phyloP scores from a whole-genome alignment of 2,113 vertebrate genomes.

The Rutilus rutilus region DNA sequence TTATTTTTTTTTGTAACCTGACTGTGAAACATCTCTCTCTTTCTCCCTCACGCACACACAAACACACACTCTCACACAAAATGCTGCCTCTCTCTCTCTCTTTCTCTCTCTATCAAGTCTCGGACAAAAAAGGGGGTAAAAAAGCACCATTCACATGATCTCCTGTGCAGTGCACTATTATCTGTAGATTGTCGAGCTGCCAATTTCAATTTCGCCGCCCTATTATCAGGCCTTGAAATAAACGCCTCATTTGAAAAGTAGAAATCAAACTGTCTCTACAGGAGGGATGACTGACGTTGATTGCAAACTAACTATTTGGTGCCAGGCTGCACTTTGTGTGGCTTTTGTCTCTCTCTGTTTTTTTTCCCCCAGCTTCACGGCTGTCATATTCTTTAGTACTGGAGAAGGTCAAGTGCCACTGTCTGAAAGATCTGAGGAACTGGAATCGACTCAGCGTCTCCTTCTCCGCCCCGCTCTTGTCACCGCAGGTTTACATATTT shows the following conservation, averaged over 20 bases:
- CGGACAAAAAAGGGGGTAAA: slow-evolving; percentile 61
- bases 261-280: slow-evolving; percentile 83
- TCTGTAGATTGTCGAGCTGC: slow-evolving; percentile 79
- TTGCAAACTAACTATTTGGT: slow-evolving; percentile 83
- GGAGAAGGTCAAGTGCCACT: slow-evolving; percentile 81
- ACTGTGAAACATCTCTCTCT: slow-evolving; percentile 8
- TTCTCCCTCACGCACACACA: not conserved
- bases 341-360: slow-evolving; percentile 74
- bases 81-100: slow-evolving; percentile 7
- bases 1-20: not conserved
- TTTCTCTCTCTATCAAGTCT: slow-evolving; percentile 64
- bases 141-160: slow-evolving; percentile 78
- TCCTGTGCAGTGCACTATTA: slow-evolving; percentile 72
- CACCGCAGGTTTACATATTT: slow-evolving; percentile 49
- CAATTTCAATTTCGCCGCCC: slow-evolving; percentile 81
- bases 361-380: slow-evolving; percentile 72
- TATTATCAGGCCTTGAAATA: slow-evolving; percentile 82
- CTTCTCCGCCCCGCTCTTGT: slow-evolving; percentile 32
- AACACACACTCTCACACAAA: slow-evolving; percentile 4
- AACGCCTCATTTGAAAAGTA: slow-evolving; percentile 83
- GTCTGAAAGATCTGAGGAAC: slow-evolving; percentile 77
- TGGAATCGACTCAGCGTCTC: slow-evolving; percentile 64
- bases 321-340: slow-evolving; percentile 78
- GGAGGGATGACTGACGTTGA: slow-evolving; percentile 80
- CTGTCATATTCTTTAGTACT: slow-evolving; percentile 83